Evolutionary conservation across 2,797 vertebrate species (phyloP).

Genomic region (Ctenochaetus hawaiiensis): DNA sequence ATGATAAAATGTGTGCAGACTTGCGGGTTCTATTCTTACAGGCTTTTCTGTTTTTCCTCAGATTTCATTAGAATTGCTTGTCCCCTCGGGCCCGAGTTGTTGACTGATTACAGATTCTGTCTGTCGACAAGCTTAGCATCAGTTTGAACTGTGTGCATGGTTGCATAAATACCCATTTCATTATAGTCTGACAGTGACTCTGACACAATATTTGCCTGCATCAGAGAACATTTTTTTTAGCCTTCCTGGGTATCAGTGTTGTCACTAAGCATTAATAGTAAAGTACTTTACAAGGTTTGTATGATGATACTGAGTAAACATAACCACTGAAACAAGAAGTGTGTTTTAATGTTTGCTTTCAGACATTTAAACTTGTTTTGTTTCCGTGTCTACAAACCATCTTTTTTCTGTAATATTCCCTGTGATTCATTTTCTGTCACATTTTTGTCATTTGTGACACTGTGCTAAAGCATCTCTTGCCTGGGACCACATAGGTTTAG

Average conservation of each 20-base stretch:
- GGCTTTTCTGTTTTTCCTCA: slow-evolving; percentile 64
- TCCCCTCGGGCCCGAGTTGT: slow-evolving; percentile 61
- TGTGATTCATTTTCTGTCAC: slow-evolving; percentile 32
- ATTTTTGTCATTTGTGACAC: slow-evolving; percentile 20
- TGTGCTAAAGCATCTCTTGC: background rate
- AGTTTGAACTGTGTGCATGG: slow-evolving; percentile 70
- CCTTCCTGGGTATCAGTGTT: slow-evolving; percentile 47
- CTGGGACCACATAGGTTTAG: background rate
- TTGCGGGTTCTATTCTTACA: slow-evolving; percentile 60
- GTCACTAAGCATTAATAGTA: slow-evolving; percentile 57
- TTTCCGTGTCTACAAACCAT: slow-evolving; percentile 29
- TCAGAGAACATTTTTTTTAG: slow-evolving; percentile 53
- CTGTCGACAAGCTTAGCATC: slow-evolving; percentile 75
- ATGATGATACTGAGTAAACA: slow-evolving; percentile 25
- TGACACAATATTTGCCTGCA: slow-evolving; percentile 60
- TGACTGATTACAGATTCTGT: slow-evolving; percentile 83
- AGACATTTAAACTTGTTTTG: slow-evolving; percentile 27
- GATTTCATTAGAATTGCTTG: slow-evolving; percentile 70
- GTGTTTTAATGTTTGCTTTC: slow-evolving; percentile 54
- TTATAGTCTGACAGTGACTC: slow-evolving; percentile 70
- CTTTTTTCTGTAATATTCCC: slow-evolving; percentile 38
- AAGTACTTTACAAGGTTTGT: slow-evolving; percentile 53
- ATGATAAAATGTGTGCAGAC: slow-evolving; percentile 54
- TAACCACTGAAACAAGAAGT: slow-evolving; percentile 46
- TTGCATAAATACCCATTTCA: slow-evolving; percentile 83